Conservation (phyloP, 2,113 vertebrate species). For the Thunnus maccoyii region DNA sequence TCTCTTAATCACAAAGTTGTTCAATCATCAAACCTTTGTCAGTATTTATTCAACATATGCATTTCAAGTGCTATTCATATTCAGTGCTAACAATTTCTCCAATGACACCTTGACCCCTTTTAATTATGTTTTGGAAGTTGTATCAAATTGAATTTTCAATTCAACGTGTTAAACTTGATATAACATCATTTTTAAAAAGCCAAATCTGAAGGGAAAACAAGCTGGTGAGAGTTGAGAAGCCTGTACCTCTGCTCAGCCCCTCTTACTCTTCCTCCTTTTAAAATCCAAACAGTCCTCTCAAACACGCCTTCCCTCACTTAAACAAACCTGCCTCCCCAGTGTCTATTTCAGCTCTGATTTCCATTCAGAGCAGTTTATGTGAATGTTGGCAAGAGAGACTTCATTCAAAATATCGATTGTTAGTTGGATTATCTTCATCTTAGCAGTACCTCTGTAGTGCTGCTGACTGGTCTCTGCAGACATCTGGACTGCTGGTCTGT, state of each 20-base stretch:
- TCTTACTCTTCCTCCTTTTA: slow-evolving; percentile 3
- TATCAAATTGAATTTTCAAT: not conserved
- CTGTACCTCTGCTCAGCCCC: slow-evolving; percentile 9
- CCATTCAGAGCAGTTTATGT: not conserved
- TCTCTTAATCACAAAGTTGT: not conserved
- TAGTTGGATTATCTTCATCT: not conserved
- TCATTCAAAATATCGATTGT: not conserved
- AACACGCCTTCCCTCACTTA: slow-evolving; percentile 15
- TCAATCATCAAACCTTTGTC: slow-evolving; percentile 8
- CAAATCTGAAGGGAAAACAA: slow-evolving; percentile 10
- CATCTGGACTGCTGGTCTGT: slow-evolving; percentile 25
- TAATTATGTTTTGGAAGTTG: not conserved
- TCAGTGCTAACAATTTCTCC: not conserved
- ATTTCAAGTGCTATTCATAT: not conserved
- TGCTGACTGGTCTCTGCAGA: slow-evolving; percentile 16
- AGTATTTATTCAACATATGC: slow-evolving; percentile 2
- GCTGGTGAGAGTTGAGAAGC: not conserved
- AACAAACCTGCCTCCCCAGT: slow-evolving; percentile 5
- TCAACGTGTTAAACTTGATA: not conserved
- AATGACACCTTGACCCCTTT: not conserved
- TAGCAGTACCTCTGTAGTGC: not conserved
- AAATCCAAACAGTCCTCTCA: slow-evolving; percentile 9
- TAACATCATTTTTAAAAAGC: slow-evolving; percentile 3
- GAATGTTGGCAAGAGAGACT: not conserved
- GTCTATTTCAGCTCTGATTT: not conserved